A percentile compares a stretch with the other conserved stretches of the same genome.
These are phyloP conservation scores for Clarias macrocephalus DNA, from an alignment of 2,113 vertebrate species.

Conservation along the genomic window DNA sequence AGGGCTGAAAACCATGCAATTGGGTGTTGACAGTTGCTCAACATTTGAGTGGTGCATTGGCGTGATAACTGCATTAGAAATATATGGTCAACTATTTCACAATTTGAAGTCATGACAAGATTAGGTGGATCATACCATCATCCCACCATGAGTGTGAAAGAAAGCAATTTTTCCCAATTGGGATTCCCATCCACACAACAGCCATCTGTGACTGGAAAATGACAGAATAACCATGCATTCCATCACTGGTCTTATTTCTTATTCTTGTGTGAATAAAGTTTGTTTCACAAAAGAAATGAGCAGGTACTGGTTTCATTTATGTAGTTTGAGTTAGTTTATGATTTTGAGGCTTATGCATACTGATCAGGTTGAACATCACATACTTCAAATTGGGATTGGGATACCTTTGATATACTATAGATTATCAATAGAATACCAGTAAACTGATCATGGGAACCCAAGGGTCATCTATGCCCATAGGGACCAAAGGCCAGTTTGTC, in stretches of 20 bases:
- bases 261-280: neutral
- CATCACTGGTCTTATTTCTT: neutral
- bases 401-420: no score
- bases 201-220: conserved; percentile 14
- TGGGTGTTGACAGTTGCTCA: conserved; percentile 14
- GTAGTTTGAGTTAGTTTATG: no score
- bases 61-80: conserved; percentile 29
- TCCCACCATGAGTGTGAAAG: neutral
- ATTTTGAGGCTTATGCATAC: no score
- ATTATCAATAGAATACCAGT: no score
- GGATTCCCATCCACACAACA: neutral
- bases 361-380: no score
- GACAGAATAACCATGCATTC: neutral
- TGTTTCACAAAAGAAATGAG: neutral
- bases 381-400: no score
- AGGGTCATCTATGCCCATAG: no score
- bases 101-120: conserved; percentile 13
- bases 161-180: neutral
- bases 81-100: conserved; percentile 35
- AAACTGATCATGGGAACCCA: no score
- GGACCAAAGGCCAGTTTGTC: no score
- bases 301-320: neutral
- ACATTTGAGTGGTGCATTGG: conserved; percentile 15
- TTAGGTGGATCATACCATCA: conserved; percentile 9
- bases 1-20: neutral